A percentile compares a stretch with the other conserved stretches of the same genome.
Conservation (phyloP, 2,113 vertebrate species). For the Peromyscus californicus region DNA sequence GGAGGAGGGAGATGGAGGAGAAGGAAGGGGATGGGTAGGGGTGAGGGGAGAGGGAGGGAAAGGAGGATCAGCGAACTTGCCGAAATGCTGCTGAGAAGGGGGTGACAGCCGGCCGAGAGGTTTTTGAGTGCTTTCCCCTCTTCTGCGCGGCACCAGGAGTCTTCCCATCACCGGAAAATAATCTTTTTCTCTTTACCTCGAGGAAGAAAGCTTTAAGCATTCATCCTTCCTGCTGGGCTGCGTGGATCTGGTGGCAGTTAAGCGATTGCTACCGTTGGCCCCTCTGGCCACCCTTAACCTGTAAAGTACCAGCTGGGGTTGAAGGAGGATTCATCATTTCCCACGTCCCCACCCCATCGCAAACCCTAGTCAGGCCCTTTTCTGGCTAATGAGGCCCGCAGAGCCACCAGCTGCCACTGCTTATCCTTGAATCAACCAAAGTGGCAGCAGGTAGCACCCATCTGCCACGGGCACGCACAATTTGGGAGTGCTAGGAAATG, state of each 20-base stretch:
- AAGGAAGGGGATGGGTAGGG: background rate
- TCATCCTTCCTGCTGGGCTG: background rate
- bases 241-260: background rate
- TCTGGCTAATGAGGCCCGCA: background rate
- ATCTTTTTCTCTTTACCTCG: background rate
- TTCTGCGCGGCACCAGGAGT: background rate
- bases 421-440: slow-evolving; percentile 46
- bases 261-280: background rate
- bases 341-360: background rate
- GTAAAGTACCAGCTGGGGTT: background rate
- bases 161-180: background rate
- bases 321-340: slow-evolving; percentile 27
- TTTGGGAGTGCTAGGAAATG: background rate
- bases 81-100: background rate
- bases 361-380: background rate
- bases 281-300: background rate
- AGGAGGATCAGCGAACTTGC: background rate
- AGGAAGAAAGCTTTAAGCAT: slow-evolving; percentile 13
- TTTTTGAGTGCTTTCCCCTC: background rate
- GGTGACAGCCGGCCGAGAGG: background rate
- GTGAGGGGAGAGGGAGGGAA: fast-evolving
- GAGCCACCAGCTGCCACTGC: slow-evolving; percentile 31
- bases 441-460: background rate
- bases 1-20: background rate
- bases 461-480: background rate